Percentiles rank a stretch among this genome's conserved stretches.
Evolutionary conservation across 37 sponge, comb jelly and placozoan genomes (phyloP).

Genomic region (Theonella swinhoei): DNA sequence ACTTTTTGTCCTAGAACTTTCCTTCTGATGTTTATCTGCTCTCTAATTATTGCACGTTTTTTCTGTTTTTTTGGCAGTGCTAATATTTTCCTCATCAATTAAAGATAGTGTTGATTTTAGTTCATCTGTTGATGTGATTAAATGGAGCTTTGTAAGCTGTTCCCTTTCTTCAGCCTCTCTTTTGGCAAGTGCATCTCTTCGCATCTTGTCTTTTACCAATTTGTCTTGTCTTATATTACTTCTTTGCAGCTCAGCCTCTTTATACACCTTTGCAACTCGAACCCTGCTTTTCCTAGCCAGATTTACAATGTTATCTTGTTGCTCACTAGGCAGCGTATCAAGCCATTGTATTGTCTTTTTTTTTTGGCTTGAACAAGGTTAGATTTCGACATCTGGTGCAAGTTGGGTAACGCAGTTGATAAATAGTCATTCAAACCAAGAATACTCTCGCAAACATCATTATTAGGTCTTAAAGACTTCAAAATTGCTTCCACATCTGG

Average conservation of each 20-base stretch:
- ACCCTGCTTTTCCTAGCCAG: slow-evolving; percentile 34
- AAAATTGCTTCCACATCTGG: slow-evolving; percentile 19
- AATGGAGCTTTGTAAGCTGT: slow-evolving; percentile 28
- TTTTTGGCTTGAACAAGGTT: slow-evolving; percentile 54
- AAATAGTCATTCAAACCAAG: slow-evolving; percentile 67
- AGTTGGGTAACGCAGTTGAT: slow-evolving; percentile 38
- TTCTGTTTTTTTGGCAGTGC: slow-evolving; percentile 44
- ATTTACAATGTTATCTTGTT: slow-evolving; percentile 27
- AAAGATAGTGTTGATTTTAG: slow-evolving; percentile 29
- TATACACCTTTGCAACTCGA: slow-evolving; percentile 21
- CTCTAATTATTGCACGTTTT: slow-evolving; percentile 29
- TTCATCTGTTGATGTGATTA: slow-evolving; percentile 39
- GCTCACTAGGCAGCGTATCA: slow-evolving; percentile 10
- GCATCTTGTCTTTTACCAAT: slow-evolving; percentile 27
- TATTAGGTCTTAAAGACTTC: slow-evolving; percentile 40
- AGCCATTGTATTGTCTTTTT: slow-evolving; percentile 59
- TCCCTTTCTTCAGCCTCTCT: slow-evolving; percentile 22
- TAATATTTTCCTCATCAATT: slow-evolving; percentile 57
- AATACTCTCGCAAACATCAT: slow-evolving; percentile 59
- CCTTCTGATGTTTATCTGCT: slow-evolving; percentile 32
- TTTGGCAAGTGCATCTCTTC: slow-evolving; percentile 38
- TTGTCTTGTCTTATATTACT: neutral
- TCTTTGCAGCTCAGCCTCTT: slow-evolving; percentile 10
- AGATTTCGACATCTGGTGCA: slow-evolving; percentile 42
- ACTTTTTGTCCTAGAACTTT: slow-evolving; percentile 18